Conservation (phyloP, 2,888 invertebrate genomes). For the Rhaphigaster nebulosa region DNA sequence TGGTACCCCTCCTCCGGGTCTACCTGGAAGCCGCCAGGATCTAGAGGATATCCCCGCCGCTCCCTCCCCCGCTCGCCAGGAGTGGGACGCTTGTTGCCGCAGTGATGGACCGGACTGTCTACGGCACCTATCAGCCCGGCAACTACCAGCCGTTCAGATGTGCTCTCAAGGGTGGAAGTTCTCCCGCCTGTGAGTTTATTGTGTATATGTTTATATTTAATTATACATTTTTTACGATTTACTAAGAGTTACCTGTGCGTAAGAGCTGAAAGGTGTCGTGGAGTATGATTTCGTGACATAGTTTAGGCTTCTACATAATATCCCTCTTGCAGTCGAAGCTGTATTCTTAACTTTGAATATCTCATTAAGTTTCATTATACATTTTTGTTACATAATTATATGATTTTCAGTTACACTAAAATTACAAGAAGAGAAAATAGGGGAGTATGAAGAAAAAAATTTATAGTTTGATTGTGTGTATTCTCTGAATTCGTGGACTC, state of each 20-base stretch:
- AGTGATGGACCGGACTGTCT: constrained; percentile 90
- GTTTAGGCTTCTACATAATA: too few species aligned
- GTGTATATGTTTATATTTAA: not conserved
- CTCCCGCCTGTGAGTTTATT: constrained; percentile 86
- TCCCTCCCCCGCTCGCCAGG: constrained; percentile 38
- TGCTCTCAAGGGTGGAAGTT: constrained; percentile 84
- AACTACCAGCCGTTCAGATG: constrained; percentile 89
- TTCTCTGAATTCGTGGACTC: too few species aligned
- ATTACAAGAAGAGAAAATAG: too few species aligned
- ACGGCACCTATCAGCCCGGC: constrained; percentile 88
- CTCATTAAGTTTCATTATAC: too few species aligned
- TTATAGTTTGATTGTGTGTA: too few species aligned
- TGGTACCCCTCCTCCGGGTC: not conserved
- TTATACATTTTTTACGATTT: not conserved
- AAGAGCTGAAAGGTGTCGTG: not conserved
- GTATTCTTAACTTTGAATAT: too few species aligned
- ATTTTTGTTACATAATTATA: too few species aligned
- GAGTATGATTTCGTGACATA: not conserved
- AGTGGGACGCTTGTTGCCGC: not conserved
- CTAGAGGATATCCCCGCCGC: constrained; percentile 31
- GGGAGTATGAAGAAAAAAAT: too few species aligned
- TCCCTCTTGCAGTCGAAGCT: too few species aligned
- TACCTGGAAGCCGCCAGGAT: constrained; percentile 30
- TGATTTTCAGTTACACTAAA: too few species aligned
- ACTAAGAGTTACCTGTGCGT: not conserved